phyloP scores from a whole-genome alignment of 2,113 vertebrate genomes.

The Melanocharis versteri region DNA sequence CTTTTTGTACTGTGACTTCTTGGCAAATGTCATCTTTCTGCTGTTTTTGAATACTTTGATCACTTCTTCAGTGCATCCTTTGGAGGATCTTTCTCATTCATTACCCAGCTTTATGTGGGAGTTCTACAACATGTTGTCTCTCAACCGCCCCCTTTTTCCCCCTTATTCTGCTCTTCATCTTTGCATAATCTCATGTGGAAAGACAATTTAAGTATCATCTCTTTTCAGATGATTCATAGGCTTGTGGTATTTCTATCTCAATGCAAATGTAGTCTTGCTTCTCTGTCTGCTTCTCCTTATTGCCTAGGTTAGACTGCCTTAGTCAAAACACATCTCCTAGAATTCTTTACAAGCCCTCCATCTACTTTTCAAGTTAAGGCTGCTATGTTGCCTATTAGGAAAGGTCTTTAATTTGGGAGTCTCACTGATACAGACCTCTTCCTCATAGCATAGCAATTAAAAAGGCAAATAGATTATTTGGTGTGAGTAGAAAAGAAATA shows the following conservation, averaged over 20 bases:
- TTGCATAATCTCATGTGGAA: constrained; percentile 21
- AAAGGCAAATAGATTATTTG: not conserved
- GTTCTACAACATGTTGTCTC: constrained; percentile 12
- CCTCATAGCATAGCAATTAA: not conserved
- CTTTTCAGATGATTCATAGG: constrained; percentile 24
- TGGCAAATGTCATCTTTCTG: not conserved
- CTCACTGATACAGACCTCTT: not conserved
- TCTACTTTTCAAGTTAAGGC: not conserved
- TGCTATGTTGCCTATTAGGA: not conserved
- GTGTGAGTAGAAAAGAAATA: not conserved
- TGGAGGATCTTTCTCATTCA: constrained; percentile 10
- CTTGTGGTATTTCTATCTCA: not conserved
- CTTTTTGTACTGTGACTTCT: not conserved
- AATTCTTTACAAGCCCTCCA: not conserved
- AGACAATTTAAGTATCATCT: constrained; percentile 10
- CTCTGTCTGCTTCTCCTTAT: not conserved
- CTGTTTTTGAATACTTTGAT: not conserved
- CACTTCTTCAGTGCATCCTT: not conserved
- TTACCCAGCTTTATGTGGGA: not conserved
- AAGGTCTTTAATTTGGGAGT: not conserved
- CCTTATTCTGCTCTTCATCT: not conserved
- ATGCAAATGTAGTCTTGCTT: not conserved
- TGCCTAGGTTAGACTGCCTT: not conserved
- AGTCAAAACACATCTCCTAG: not conserved
- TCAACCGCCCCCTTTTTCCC: not conserved